Base-by-base conservation (phyloP, 2,888 invertebrate species). In the Cosmia trapezina region DNA sequence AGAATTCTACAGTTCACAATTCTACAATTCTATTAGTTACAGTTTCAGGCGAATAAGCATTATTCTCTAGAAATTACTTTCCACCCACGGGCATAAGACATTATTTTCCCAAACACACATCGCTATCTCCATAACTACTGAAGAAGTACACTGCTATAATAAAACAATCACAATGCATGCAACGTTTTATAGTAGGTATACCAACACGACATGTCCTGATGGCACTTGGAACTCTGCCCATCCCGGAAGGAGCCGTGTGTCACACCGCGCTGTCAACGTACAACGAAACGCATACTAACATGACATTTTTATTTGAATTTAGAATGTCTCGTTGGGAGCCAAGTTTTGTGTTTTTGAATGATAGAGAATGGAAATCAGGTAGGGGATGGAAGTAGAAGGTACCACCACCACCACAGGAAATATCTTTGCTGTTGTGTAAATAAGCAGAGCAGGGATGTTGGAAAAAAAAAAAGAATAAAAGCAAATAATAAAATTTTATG, bases 211-310 rank as follows among this genome's bases (percentile, higher is more conserved):
- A 76, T 76, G 66, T 63, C 43, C 59, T 67, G 45, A 14, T 45
- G 76, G 66, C 56, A 67, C 33, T 80, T 80, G 77, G 79, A 80
- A 81, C 77, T 57, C 71, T 76, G 79, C 79, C 79, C 81, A 57
- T 33, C 61, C 81, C 81, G 79, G 81, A 71, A 80, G 79, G 67
- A 80, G 57, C 17, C 71, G 60, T 67, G 12, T 79, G 64, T 72
- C 81, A 78, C 76, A 78, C 69, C 41, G 63, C 56, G 59, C 43
- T 76, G 77, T 76, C 81, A 71, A 19, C 77, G 64, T 73, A 41
- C 63, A 70, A 63, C 76, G 47, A 67, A 81, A 76, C 19, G 66
- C 64, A 80, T 74, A 47, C 43, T n/a, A 69, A 62, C 66, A 53
- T 54, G 64, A 74, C 64, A 62, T 69, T 78, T 80, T 75, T 80